phyloP scores from a whole-genome alignment of 2,888 invertebrate genomes.

The Drosophila differens region DNA sequence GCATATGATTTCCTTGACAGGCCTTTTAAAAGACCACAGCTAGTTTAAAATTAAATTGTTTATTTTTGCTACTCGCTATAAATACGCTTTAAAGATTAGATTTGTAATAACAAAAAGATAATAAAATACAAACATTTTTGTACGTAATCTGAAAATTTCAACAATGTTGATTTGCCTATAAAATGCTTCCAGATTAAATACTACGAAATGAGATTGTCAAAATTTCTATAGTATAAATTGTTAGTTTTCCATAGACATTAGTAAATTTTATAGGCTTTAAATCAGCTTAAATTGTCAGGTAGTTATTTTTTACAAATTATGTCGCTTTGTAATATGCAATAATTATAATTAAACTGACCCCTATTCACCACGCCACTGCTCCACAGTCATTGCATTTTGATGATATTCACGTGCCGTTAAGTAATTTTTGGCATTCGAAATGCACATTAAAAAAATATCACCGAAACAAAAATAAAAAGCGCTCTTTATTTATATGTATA shows the following conservation, averaged over 20 bases:
- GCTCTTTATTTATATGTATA: background rate
- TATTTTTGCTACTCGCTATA: background rate
- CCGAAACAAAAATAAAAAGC: constrained; percentile 3
- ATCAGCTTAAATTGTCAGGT: background rate
- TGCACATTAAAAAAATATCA: background rate
- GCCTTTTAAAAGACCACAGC: background rate
- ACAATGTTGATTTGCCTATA: background rate
- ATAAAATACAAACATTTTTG: background rate
- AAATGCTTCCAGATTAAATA: background rate
- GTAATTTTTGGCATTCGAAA: constrained; percentile 14
- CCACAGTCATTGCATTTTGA: background rate
- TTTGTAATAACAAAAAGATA: background rate
- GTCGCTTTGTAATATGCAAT: background rate
- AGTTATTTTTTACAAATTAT: background rate
- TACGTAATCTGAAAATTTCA: background rate
- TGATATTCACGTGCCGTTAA: constrained; percentile 15
- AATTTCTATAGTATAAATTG: background rate
- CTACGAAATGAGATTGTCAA: background rate
- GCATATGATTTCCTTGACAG: background rate
- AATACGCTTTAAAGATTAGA: constrained; percentile 9
- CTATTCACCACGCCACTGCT: background rate
- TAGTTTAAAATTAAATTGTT: background rate
- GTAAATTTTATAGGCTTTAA: background rate
- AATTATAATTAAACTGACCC: background rate
- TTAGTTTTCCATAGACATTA: background rate